Base-by-base conservation (phyloP, 2,888 invertebrate genomes). In the Mactromeris polynyma region DNA sequence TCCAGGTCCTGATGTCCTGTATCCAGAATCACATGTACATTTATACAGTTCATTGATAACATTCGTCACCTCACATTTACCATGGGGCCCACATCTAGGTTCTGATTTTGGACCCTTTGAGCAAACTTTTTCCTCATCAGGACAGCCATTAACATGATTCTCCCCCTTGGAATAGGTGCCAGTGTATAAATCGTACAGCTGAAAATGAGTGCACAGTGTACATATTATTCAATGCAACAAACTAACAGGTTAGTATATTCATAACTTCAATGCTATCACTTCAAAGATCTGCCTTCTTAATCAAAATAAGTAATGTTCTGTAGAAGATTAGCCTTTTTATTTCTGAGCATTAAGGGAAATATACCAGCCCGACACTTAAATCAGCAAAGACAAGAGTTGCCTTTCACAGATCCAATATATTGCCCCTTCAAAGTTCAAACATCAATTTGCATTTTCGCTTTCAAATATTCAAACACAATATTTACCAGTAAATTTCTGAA, bases 21-120 rank as follows among this genome's bases (percentile, higher is more conserved):
- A 99, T 17, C 99, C 99, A 0, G 99, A 99, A 94, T 98, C 98
- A 96, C 99, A 99, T 94, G 98, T 98, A 96, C 99, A 99, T 90
- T 98, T 98, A 0, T 98, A 96, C 89, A 96, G 94, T 7, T 89
- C 88, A 21, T 91, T 88, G 94, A 98, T 90, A 81, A 95, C 98
- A 95, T 98, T 98, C 14, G 99, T 90, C 78, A 93, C 87, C 83
- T 93, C 93, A 93, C 94, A 94, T 31, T 78, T 85, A 21, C 93
- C 93, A 82, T 92, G 85, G 0, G 82, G 58, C 0, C 96, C 96
- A 94, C 96, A 96, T n/a, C 88, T 90, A 0, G 84, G 38, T 0
- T 96, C 96, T 94, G 96, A 96, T n/a, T 89, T 91, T 9, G 91
- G 91, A 2, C 93, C 93, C 1, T 82, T 86, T 19, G 90, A 96